Conservation (phyloP, 2,888 invertebrate species). For the Sabellastarte sp. region DNA sequence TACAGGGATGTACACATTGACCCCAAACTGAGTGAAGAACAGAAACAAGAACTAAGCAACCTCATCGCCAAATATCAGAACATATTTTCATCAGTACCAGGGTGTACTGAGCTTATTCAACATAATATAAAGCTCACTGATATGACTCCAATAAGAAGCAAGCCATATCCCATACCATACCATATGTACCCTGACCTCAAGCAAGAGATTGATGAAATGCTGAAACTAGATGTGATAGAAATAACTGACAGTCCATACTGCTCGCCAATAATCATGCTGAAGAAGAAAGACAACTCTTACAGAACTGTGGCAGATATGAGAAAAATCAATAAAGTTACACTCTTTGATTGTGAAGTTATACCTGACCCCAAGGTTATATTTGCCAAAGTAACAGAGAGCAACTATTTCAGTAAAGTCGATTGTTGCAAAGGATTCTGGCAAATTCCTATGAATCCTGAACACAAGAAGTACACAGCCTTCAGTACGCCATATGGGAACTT, state of each 20-base stretch:
- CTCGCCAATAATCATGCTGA: background rate
- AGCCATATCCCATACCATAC: slow-evolving; percentile 1
- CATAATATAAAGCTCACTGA: background rate
- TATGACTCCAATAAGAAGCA: background rate
- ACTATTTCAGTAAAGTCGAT: background rate
- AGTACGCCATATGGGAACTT: slow-evolving; percentile 4
- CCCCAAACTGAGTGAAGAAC: background rate
- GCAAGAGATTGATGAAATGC: background rate
- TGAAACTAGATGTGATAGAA: background rate
- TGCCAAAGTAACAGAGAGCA: background rate
- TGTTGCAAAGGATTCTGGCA: slow-evolving; percentile 1
- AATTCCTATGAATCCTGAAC: background rate
- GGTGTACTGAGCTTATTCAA: background rate
- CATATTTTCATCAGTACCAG: background rate
- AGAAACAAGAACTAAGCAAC: background rate
- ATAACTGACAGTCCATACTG: background rate
- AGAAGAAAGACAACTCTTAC: background rate
- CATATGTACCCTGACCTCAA: background rate
- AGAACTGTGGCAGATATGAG: background rate
- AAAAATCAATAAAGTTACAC: background rate
- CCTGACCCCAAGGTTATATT: background rate
- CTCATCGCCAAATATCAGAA: background rate
- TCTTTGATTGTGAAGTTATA: slow-evolving; percentile 1
- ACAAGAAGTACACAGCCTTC: slow-evolving; percentile 3
- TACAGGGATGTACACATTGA: background rate